phyloP scores from a whole-genome alignment of 2,888 invertebrate species.

The Drosophila helvetica region DNA sequence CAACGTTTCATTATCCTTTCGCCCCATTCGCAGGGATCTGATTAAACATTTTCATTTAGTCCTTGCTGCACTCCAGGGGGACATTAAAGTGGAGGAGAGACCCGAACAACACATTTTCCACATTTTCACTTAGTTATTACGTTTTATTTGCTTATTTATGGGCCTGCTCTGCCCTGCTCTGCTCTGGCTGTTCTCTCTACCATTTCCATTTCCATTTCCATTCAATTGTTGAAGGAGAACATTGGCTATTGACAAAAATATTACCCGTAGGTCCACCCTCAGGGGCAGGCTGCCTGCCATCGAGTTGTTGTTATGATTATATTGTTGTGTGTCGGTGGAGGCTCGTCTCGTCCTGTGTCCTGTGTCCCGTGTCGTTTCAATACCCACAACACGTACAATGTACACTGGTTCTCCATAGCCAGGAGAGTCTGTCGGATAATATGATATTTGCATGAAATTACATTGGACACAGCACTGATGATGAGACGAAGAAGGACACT shows the following conservation, averaged over 20 bases:
- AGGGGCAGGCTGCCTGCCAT: constrained; percentile 21
- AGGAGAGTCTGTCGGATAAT: constrained; percentile 62
- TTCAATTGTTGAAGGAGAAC: constrained; percentile 68
- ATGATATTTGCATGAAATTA: constrained; percentile 77
- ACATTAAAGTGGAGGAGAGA: constrained; percentile 31
- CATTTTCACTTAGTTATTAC: constrained; percentile 74
- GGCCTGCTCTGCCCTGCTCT: constrained; percentile 9
- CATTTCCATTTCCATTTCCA: constrained; percentile 20
- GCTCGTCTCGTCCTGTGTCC: neutral
- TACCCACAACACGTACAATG: constrained; percentile 72
- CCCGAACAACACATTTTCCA: constrained; percentile 37
- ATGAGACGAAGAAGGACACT: constrained; percentile 7
- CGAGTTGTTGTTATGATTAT: constrained; percentile 68
- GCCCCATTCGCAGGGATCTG: constrained; percentile 6
- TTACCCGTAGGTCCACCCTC: constrained; percentile 33
- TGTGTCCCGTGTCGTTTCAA: constrained; percentile 51
- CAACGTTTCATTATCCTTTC: constrained; percentile 28
- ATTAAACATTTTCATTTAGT: constrained; percentile 33
- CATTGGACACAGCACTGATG: constrained; percentile 44
- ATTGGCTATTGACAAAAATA: constrained; percentile 72
- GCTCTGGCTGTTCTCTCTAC: too few relatives aligned
- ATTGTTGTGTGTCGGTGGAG: constrained; percentile 53
- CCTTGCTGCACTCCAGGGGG: constrained; percentile 32
- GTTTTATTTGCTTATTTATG: constrained; percentile 69
- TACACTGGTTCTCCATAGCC: constrained; percentile 28